A percentile compares a stretch with the other conserved stretches of the same genome.
phyloP scores from a whole-genome alignment of 1,140 invertebrate species.

The Monomorium pharaonis region DNA sequence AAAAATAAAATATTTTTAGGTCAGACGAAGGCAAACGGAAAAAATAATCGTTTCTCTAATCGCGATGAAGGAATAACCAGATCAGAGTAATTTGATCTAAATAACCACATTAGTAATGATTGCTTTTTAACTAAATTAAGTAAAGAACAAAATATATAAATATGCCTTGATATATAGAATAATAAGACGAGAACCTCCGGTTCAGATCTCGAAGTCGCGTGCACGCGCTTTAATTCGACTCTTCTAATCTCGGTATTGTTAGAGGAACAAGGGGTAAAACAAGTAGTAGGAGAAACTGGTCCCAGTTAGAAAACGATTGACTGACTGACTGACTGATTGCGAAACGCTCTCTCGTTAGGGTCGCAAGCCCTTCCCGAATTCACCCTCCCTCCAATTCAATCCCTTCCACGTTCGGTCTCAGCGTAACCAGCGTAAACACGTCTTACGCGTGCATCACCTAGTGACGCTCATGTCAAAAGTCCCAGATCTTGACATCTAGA shows the following conservation, averaged over 20 bases:
- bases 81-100: neutral
- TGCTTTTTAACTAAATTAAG: neutral
- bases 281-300: slow-evolving; percentile 25
- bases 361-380: slow-evolving; percentile 5
- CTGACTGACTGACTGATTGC: slow-evolving; percentile 72
- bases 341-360: slow-evolving; percentile 46
- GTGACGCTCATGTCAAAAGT: slow-evolving; percentile 1
- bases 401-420: neutral
- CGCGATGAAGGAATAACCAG: neutral
- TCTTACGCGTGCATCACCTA: neutral
- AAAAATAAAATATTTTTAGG: neutral
- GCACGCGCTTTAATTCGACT: slow-evolving; percentile 79
- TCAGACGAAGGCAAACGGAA: neutral
- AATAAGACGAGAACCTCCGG: slow-evolving; percentile 26
- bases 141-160: neutral
- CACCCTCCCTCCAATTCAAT: slow-evolving; percentile 42
- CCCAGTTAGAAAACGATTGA: slow-evolving; percentile 75
- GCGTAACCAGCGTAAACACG: slow-evolving; percentile 8
- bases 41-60: neutral
- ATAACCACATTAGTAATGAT: neutral
- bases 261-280: slow-evolving; percentile 14
- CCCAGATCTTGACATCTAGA: neutral
- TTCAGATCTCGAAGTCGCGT: slow-evolving; percentile 67
- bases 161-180: neutral
- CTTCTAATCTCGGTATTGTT: slow-evolving; percentile 67